Base-by-base conservation (phyloP, 35 echinoderm and acorn worm genomes). In the Stichopus chloronotus region DNA sequence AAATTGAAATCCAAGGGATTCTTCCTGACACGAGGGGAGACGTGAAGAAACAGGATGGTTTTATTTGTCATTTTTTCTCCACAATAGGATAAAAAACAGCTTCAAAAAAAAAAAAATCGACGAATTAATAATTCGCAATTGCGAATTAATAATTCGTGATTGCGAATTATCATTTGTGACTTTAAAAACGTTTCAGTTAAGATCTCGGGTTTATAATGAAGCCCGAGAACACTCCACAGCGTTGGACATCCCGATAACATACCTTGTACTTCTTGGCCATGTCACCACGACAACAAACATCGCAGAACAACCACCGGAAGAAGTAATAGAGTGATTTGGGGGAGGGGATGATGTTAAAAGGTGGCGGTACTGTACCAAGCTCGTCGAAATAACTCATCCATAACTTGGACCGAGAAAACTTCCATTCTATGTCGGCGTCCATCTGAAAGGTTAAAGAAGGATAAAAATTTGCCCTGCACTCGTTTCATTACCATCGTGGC, bases 311-410 rank as follows among this genome's bases (percentile, higher is more conserved):
- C 95, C 94, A 98, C 25, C 91, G 72, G 61, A 96, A 78, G 74
- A 98, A 95, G 68, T 94, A 92, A 58, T 87, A 96, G 25, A 98
- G 60, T 17, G 96, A 91, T 76, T 98, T 98, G 4, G 95, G 94
- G 30, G 93, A 96, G 16, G 97, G 97, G 17, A 99, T 83, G 81
- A 99, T 96, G 84, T 99, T 99, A 52, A 99, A 95, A 57, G 97
- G 97, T 56, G 97, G 97, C 5, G 97, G 93, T 4, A 99, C 90
- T 12, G 97, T 99, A 4, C 95, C 95, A 19, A 95, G 93, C 63
- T 95, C 97, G 57, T 99, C 97, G 79, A 96, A 99, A 52, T 96
- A 99, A 91, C 95, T 99, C 94, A 99, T 99, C 97, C 97, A 99
- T 19, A 99, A 91, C 52, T 96, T 96, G 30, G 97, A 99, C 21